Conservation (phyloP, 2,797 vertebrate genomes). For the Ctenopoma multispine region DNA sequence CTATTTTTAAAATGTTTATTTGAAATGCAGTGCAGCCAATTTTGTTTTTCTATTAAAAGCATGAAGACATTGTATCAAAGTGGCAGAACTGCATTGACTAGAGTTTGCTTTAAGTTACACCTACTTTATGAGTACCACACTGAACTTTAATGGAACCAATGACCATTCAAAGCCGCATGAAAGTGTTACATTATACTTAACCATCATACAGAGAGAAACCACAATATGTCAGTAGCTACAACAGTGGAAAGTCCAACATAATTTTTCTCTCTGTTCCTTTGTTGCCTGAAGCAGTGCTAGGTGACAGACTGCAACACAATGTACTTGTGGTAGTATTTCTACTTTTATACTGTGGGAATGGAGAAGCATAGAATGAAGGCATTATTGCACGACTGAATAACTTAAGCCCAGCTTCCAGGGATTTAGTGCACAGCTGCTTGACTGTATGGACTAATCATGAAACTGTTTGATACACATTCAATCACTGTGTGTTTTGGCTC, state of each 20-base stretch:
- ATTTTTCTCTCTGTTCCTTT: not conserved
- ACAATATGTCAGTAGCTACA: not conserved
- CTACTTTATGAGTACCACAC: not conserved
- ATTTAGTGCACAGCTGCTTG: not conserved
- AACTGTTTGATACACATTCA: not conserved
- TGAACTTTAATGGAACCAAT: not conserved
- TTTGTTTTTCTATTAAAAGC: not conserved
- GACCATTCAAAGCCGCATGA: not conserved
- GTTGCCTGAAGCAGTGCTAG: not conserved
- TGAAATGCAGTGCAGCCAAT: not conserved
- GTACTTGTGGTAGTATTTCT: not conserved
- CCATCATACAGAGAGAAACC: not conserved
- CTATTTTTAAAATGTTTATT: not conserved
- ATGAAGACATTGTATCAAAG: not conserved
- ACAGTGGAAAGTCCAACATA: not conserved
- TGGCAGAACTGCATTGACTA: not conserved
- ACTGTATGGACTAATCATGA: not conserved
- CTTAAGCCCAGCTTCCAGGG: not conserved
- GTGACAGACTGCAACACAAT: not conserved
- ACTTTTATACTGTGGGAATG: not conserved
- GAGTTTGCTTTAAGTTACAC: not conserved
- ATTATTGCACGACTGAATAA: not conserved
- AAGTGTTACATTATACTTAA: not conserved
- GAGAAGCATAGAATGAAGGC: not conserved
- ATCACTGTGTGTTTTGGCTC: not conserved